A percentile compares a stretch with the other conserved stretches of the same genome.
Conservation (phyloP, 2,113 vertebrate genomes). For the Eulemur macaco region DNA sequence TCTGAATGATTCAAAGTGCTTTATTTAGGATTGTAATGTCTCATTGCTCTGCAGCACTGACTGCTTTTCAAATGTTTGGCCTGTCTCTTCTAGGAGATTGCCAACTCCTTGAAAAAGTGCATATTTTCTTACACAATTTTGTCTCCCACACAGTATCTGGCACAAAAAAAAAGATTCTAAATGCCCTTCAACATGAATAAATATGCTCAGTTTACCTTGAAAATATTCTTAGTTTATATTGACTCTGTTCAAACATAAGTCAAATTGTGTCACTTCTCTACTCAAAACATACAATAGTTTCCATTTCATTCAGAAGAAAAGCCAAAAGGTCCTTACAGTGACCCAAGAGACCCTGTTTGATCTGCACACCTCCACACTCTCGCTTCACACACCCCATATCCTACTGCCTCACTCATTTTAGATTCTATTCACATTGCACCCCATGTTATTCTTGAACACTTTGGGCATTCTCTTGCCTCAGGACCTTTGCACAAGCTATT, state of each 20-base stretch:
- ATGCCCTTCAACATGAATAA: conserved; percentile 10
- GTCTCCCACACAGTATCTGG: neutral
- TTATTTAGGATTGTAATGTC: neutral
- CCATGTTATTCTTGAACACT: neutral
- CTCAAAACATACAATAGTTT: neutral
- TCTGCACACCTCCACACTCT: too few species aligned
- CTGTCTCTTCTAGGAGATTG: neutral
- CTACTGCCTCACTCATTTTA: neutral
- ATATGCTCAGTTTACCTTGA: neutral
- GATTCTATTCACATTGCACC: neutral
- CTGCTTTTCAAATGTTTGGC: neutral
- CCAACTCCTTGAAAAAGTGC: conserved; percentile 3
- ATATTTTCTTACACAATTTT: neutral
- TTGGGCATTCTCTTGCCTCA: neutral
- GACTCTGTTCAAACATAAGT: neutral
- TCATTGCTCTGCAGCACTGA: neutral
- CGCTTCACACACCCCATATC: neutral
- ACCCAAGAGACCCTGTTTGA: neutral
- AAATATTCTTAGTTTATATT: neutral
- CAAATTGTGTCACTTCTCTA: neutral
- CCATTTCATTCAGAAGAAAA: neutral
- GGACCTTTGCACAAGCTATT: neutral
- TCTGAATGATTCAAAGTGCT: neutral
- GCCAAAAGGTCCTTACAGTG: neutral
- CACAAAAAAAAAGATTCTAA: conserved; percentile 11